Conservation (phyloP, 2,797 vertebrate genomes). For the Centropyge bicolor region DNA sequence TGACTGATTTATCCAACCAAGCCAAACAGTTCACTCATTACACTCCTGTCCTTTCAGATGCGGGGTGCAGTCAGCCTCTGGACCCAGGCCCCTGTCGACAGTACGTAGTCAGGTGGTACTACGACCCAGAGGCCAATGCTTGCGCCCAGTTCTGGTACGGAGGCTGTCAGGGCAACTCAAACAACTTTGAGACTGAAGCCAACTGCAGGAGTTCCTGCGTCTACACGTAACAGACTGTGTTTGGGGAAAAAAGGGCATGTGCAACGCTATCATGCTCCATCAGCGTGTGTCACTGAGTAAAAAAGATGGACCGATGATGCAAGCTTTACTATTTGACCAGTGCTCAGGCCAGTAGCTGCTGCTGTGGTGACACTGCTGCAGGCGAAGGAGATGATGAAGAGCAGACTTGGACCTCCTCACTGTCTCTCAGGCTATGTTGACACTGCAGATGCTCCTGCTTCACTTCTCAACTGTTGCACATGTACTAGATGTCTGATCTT, state of each 20-base stretch:
- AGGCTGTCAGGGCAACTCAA: constrained; percentile 88
- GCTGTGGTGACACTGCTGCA: neutral
- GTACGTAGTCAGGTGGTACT: constrained; percentile 90
- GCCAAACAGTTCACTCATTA: neutral
- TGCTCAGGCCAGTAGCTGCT: constrained; percentile 16
- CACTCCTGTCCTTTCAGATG: constrained; percentile 76
- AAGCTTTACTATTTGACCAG: constrained; percentile 21
- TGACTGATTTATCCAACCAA: neutral
- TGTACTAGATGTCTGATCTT: neutral
- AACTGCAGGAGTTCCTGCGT: constrained; percentile 84
- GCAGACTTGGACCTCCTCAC: constrained; percentile 3
- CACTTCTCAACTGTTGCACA: constrained; percentile 19
- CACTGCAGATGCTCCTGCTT: constrained; percentile 38
- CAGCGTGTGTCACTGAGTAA: constrained; percentile 13
- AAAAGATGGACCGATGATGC: constrained; percentile 15
- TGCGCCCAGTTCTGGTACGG: constrained; percentile 94
- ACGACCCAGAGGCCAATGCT: constrained; percentile 86
- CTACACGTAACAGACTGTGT: constrained; percentile 67
- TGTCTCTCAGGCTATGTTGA: constrained; percentile 36
- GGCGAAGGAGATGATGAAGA: neutral
- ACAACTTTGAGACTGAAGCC: constrained; percentile 88
- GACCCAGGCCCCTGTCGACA: constrained; percentile 85
- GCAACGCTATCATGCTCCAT: constrained; percentile 19
- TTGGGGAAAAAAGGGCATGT: constrained; percentile 4
- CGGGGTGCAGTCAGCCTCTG: constrained; percentile 83